Base-by-base conservation (phyloP, 2,797 vertebrate species). In the Anomalospiza imberbis region DNA sequence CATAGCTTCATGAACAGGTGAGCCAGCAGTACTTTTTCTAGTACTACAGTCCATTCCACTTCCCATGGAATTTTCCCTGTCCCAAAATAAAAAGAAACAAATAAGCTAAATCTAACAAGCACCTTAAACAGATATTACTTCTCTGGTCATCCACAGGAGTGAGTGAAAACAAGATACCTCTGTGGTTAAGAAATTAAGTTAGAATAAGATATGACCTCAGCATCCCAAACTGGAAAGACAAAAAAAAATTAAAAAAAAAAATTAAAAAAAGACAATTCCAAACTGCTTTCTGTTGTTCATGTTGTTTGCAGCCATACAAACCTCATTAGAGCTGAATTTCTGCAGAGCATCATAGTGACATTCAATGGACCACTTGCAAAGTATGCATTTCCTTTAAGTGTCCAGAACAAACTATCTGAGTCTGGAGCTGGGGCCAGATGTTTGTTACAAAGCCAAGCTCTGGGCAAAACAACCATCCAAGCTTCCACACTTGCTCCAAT, bases 301-400 rank as follows among this genome's bases (percentile, higher is more conserved):
- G 40, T 78, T 76, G 34, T 86, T 93, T 94, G 66, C 77, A 88
- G 73, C 38, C 88, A 91, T 83, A 79, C 71, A 92, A 88, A 94
- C n/a, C 25, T 94, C 63, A 84, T 97, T 94, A 96, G 34, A 91
- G 74, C 7, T 90, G 88, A 65, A 93, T 86, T 94, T 95, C 92
- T 96, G 88, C 82, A 93, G 70, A 96, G 60, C 81, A 89, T 97
- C 94, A 95, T 4, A 73, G 60, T 96, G 96, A 94, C 94, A 93
- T 96, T 92, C 89, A 94, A 29, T 76, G 89, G 91, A 82, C 66
- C 70, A 47, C 88, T 92, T 93, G 73, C 55, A 88, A 96, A 91
- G 58, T 40, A 79, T 45, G 61, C 29, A 79, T 85, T 89, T 88
- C 83, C 76, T 91, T 93, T 72, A 88, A 94, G 81, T 36, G 83